These are phyloP conservation scores for Euphonia xanthogaster DNA, from an alignment of 2,797 vertebrate species.

Conservation along the genomic window DNA sequence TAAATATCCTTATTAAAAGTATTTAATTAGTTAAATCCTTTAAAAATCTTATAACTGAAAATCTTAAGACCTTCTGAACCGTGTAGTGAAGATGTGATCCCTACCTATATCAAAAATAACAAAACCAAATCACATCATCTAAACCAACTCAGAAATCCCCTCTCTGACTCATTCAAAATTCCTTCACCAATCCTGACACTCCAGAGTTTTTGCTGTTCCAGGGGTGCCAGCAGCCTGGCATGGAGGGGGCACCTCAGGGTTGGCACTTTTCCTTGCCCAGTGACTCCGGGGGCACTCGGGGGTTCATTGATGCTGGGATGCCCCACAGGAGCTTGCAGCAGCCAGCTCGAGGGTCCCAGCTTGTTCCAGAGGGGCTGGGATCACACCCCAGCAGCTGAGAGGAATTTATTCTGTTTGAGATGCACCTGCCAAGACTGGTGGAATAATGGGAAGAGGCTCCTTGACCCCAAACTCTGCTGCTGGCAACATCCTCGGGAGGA, in stretches of 20 bases:
- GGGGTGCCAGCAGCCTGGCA: not conserved
- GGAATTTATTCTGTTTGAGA: not conserved
- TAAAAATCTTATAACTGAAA: not conserved
- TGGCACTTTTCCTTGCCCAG: not conserved
- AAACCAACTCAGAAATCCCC: not conserved
- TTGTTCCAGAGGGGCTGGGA: not conserved
- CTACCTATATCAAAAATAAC: not conserved
- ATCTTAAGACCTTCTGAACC: not conserved
- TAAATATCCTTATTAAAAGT: not conserved
- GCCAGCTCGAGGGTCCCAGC: not conserved
- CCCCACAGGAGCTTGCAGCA: not conserved
- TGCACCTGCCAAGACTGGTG: not conserved
- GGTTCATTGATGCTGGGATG: not conserved
- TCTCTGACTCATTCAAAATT: not conserved
- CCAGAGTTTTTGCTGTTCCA: not conserved
- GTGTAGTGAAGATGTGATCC: not conserved
- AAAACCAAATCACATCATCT: not conserved
- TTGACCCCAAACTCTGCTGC: rapidly evolving
- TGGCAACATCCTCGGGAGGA: not conserved
- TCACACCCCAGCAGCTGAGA: not conserved
- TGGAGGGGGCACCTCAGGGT: rapidly evolving
- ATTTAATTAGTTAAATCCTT: not conserved
- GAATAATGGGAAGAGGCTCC: not conserved
- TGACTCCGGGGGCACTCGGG: not conserved
- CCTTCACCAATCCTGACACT: not conserved